A percentile compares a stretch with the other conserved stretches of the same genome.
Evolutionary conservation across 2,888 invertebrate genomes (phyloP).

Genomic region (Callosobruchus maculatus): DNA sequence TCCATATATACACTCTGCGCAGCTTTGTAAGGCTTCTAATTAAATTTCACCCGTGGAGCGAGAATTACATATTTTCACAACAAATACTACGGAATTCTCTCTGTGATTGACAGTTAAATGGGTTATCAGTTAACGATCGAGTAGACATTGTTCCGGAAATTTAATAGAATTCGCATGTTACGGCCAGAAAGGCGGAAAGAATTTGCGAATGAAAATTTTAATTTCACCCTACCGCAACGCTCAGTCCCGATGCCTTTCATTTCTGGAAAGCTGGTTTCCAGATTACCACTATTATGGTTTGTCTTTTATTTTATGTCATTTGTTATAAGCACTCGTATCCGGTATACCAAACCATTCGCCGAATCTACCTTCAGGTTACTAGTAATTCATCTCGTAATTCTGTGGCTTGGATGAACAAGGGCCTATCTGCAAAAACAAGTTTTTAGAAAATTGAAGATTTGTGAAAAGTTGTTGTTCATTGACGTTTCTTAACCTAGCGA

Average conservation of each 20-base stretch:
- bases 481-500: too few species aligned
- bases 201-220: background rate
- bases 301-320: too few species aligned
- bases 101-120: constrained; percentile 1
- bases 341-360: too few species aligned
- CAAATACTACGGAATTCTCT: background rate
- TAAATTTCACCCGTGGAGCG: background rate
- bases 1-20: background rate
- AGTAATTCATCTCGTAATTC: too few species aligned
- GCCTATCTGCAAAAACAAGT: too few species aligned
- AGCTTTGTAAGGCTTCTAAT: background rate
- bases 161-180: constrained; percentile 1
- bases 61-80: constrained; percentile 3
- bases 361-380: too few species aligned
- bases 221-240: background rate
- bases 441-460: too few species aligned
- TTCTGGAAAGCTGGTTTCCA: background rate
- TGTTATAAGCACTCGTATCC: too few species aligned
- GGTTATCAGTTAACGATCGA: constrained; percentile 2
- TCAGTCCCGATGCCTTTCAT: background rate
- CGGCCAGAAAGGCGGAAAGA: background rate
- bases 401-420: too few species aligned
- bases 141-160: constrained; percentile 3
- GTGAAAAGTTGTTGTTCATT: too few species aligned
- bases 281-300: background rate